phyloP scores from a whole-genome alignment of 2,797 vertebrate genomes.

The Pipistrellus pygmaeus region DNA sequence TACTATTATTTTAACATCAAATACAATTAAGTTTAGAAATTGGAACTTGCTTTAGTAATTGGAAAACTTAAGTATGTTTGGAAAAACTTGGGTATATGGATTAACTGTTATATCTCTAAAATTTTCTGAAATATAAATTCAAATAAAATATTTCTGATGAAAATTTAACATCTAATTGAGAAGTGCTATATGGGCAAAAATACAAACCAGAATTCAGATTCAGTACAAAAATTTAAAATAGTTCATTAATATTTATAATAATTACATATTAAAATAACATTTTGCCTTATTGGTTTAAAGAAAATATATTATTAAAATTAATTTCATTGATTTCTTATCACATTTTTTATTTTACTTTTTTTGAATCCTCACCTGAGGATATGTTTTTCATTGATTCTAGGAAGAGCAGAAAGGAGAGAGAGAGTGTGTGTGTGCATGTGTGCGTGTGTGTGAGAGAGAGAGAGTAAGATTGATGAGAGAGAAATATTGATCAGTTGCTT shows the following conservation, averaged over 20 bases:
- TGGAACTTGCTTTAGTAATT: not conserved
- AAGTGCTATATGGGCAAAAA: not conserved
- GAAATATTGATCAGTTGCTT: not conserved
- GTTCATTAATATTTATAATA: not conserved
- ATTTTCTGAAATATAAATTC: slow-evolving; percentile 33
- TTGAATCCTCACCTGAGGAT: not conserved
- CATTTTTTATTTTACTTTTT: not conserved
- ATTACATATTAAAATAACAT: not conserved
- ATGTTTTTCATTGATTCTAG: not conserved
- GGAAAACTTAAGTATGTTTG: slow-evolving; percentile 11
- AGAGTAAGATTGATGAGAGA: too few species aligned
- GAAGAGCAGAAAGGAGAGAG: not conserved
- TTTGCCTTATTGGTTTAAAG: slow-evolving; percentile 2
- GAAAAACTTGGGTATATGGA: not conserved
- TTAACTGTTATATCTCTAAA: not conserved
- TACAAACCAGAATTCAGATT: not conserved
- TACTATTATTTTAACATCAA: too few species aligned
- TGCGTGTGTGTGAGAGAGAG: too few species aligned
- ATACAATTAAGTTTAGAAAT: slow-evolving; percentile 24
- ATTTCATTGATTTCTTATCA: not conserved
- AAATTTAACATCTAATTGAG: slow-evolving; percentile 18
- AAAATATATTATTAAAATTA: slow-evolving; percentile 29
- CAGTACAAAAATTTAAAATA: not conserved
- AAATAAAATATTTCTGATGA: slow-evolving; percentile 13
- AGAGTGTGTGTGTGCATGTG: not conserved